phyloP scores from a whole-genome alignment of 92 coral and sea anemone species.

The Zoanthus gigantus region DNA sequence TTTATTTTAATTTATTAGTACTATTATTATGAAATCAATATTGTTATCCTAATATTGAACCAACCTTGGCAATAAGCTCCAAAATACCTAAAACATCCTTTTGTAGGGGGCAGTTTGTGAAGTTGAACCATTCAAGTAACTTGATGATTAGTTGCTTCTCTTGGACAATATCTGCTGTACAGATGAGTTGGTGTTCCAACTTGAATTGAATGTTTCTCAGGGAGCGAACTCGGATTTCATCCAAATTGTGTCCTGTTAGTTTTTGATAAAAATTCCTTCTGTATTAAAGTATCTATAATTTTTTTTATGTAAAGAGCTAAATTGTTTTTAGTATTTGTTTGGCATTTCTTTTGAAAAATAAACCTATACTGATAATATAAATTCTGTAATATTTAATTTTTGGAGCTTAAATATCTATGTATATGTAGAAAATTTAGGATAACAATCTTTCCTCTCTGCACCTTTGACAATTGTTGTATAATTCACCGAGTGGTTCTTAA shows the following conservation, averaged over 20 bases:
- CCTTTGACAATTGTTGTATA: too few relatives aligned
- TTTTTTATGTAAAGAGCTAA: too few relatives aligned
- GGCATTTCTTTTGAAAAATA: too few relatives aligned
- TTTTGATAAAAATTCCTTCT: constrained; percentile 37
- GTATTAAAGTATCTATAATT: too few relatives aligned
- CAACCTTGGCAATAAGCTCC: constrained; percentile 85
- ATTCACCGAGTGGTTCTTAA: not conserved
- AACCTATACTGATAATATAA: too few relatives aligned
- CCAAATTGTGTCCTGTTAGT: constrained; percentile 79
- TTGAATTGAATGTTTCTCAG: constrained; percentile 89
- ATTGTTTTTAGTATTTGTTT: too few relatives aligned
- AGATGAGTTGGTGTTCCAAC: constrained; percentile 92
- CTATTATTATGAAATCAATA: not conserved
- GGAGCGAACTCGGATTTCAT: constrained; percentile 94
- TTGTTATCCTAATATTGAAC: not conserved
- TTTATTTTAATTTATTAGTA: not conserved
- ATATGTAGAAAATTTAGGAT: too few relatives aligned
- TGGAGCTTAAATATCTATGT: too few relatives aligned
- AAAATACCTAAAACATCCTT: constrained; percentile 87
- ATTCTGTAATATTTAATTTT: too few relatives aligned
- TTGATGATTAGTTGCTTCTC: constrained; percentile 84
- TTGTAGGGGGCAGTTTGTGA: constrained; percentile 69
- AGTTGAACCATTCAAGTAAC: constrained; percentile 94
- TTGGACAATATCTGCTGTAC: constrained; percentile 91
- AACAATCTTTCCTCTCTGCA: too few relatives aligned